Conservation (phyloP, 2,113 vertebrate species). For the Heterotilapia buettikoferi region DNA sequence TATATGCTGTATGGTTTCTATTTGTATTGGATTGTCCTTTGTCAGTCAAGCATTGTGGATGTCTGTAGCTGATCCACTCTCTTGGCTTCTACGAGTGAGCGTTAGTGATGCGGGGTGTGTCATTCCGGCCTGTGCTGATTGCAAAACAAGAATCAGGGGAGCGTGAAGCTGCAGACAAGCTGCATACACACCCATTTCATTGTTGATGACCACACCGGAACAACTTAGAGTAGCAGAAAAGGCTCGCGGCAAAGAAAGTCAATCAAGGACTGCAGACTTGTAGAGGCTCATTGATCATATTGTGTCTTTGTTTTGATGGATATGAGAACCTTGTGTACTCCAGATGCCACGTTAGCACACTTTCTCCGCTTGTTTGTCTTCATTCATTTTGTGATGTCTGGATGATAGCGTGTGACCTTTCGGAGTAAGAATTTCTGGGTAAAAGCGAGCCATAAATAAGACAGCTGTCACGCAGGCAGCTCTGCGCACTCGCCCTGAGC, state of each 20-base stretch:
- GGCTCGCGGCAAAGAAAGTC: conserved; percentile 43
- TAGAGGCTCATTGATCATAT: neutral
- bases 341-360: conserved; percentile 20
- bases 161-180: conserved; percentile 20
- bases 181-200: conserved; percentile 19
- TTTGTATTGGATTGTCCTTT: conserved; percentile 18
- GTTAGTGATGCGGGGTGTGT: conserved; percentile 14
- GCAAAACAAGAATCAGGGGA: conserved; percentile 39
- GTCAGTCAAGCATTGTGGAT: conserved; percentile 14
- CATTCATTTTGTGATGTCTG: conserved; percentile 21
- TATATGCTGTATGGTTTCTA: neutral
- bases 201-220: conserved; percentile 20
- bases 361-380: conserved; percentile 27
- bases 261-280: conserved; percentile 13
- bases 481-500: neutral
- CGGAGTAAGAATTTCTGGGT: neutral
- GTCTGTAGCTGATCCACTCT: neutral
- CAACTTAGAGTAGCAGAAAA: conserved; percentile 6
- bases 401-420: conserved; percentile 23
- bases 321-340: conserved; percentile 35
- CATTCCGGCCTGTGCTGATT: conserved; percentile 30
- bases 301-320: conserved; percentile 40
- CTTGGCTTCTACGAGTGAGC: neutral
- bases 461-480: conserved; percentile 1
- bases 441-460: conserved; percentile 24